Conservation (phyloP, 1,140 invertebrate genomes). For the Musca domestica region DNA sequence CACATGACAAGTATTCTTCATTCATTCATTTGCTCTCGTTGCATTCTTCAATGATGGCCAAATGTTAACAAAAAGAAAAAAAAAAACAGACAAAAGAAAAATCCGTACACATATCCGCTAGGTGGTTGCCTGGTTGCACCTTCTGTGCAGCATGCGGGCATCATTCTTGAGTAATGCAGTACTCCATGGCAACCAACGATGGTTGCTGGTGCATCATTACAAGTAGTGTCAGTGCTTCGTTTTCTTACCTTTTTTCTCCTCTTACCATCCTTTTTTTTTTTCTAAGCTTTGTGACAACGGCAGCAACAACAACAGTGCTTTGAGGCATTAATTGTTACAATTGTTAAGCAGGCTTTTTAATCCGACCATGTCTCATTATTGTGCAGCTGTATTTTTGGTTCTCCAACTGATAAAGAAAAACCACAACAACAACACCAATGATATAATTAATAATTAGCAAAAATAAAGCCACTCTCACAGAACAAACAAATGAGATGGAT, state of each 20-base stretch:
- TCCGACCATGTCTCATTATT: background rate
- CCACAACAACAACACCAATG: background rate
- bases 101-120: no score
- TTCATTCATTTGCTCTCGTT: background rate
- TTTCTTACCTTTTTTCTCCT: background rate
- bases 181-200: no score
- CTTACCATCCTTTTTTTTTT: background rate
- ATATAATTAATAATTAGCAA: conserved; percentile 12
- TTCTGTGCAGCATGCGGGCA: no score
- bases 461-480: background rate
- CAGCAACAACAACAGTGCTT: background rate
- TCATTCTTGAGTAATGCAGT: no score
- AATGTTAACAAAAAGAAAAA: no score
- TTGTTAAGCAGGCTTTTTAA: background rate
- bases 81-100: no score
- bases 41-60: no score
- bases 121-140: no score
- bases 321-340: conserved; percentile 16
- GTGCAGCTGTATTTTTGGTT: background rate
- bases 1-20: background rate
- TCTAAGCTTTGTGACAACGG: no score
- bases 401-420: background rate
- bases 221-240: background rate
- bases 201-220: conserved; percentile 6
- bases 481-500: conserved; percentile 10